Conservation (phyloP, 2,888 invertebrate genomes). For the Hirudinaria manillensis region DNA sequence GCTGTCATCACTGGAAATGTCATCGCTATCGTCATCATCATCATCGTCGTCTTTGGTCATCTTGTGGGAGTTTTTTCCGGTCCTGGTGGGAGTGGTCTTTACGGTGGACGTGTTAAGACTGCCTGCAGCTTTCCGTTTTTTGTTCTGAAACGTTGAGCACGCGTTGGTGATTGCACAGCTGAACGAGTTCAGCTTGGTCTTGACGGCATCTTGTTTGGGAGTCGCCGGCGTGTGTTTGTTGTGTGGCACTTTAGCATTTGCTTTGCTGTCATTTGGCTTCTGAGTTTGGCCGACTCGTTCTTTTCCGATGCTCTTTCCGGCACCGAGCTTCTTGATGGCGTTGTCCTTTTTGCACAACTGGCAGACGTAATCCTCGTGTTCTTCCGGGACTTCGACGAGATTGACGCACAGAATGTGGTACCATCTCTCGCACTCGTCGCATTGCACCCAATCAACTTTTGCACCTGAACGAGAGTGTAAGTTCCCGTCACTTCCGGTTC, state of each 20-base stretch:
- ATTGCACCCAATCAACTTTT: constrained; percentile 24
- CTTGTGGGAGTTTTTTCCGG: neutral
- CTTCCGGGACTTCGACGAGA: constrained; percentile 60
- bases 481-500: neutral
- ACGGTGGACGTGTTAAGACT: neutral
- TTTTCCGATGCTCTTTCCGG: neutral
- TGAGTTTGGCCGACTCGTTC: neutral
- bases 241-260: neutral
- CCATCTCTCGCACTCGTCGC: constrained; percentile 15
- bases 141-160: neutral
- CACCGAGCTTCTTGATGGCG: neutral
- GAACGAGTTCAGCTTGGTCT: constrained; percentile 1
- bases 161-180: neutral
- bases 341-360: constrained; percentile 23
- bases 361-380: constrained; percentile 80
- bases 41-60: neutral
- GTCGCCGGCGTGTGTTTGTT: neutral
- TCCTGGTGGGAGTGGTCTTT: neutral
- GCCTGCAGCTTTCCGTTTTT: neutral
- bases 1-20: neutral
- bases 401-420: constrained; percentile 12
- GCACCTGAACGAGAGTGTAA: constrained; percentile 6
- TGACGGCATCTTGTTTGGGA: neutral
- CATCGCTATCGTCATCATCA: constrained; percentile 7
- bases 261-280: neutral